Base-by-base conservation (phyloP, 2,113 vertebrate species). In the Cariama cristata region DNA sequence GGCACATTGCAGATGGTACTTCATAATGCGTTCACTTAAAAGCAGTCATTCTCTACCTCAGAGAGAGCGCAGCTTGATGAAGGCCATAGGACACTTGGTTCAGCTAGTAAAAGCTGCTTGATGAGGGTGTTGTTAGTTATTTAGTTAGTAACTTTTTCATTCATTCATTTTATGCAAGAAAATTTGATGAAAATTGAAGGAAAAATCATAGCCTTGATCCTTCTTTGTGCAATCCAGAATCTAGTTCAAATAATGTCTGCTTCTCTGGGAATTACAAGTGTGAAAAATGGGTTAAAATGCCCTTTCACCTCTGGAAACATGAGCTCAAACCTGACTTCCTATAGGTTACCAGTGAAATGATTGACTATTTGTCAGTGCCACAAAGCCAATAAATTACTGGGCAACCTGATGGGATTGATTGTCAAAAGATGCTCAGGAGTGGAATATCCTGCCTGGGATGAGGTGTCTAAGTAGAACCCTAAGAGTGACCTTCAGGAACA, bases 21-120 rank as follows among this genome's bases (percentile, higher is more conserved):
- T 97, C 87, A 96, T 90, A 90, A 96, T 94, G 91, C 4, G 1
- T 22, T 96, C 93, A 58, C 93, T 96, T 96, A 94, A 95, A 96
- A 96, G 80, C 91, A 96, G 87, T 82, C 71, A 79, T 33, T 95
- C 94, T 86, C 87, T 90, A 97, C 96, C 97, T 97, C 96, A 22
- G 77, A 89, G 75, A 90, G 77, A 95, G 81, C 26, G 26, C 95
- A 97, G 95, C 93, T 95, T 97, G 95, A 95, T 82, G 91, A 90
- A 94, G 95, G 95, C 96, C 95, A 96, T 93, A 95, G 94, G 97
- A 97, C 96, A 96, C 84, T 94, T 95, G 84, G 91, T 96, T 95
- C 94, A 97, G 87, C 80, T 91, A 87, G 58, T 93, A 91, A 97
- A 96, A 97, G 93, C 96, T 95, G 94, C 93, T 96, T 94, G 96